Evolutionary conservation across 2,888 invertebrate genomes (phyloP).

Genomic region (Eristalinus aeneus): DNA sequence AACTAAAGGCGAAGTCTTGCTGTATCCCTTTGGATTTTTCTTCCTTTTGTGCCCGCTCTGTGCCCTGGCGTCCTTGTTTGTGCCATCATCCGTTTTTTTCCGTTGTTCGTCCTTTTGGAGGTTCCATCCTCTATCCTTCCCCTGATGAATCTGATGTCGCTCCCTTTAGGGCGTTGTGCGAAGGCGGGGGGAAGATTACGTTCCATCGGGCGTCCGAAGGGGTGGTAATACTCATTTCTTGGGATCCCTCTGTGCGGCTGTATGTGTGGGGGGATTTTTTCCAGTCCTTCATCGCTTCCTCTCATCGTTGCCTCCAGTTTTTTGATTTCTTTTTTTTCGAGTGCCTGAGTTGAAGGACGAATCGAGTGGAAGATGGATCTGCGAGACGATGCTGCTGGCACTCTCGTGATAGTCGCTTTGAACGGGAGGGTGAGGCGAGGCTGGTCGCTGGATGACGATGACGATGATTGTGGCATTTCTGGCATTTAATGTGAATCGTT

Average conservation of each 20-base stretch:
- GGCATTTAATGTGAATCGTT: slow-evolving; percentile 53
- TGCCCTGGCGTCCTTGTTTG: slow-evolving; percentile 50
- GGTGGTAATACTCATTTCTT: slow-evolving; percentile 54
- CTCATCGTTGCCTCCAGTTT: slow-evolving; percentile 3
- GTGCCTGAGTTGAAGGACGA: slow-evolving; percentile 61
- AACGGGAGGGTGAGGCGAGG: background rate
- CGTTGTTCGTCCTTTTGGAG: slow-evolving; percentile 25
- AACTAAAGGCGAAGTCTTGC: slow-evolving; percentile 15
- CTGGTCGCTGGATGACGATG: background rate
- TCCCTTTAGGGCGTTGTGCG: slow-evolving; percentile 46
- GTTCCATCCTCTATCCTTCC: slow-evolving; percentile 51
- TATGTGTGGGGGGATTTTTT: background rate
- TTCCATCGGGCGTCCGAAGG: background rate
- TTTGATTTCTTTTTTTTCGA: slow-evolving; percentile 7
- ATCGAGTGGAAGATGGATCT: slow-evolving; percentile 61
- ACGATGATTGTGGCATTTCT: slow-evolving; percentile 51
- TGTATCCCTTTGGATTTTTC: slow-evolving; percentile 42
- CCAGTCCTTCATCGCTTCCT: background rate
- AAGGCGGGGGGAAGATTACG: slow-evolving; percentile 6
- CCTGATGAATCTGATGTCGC: slow-evolving; percentile 25
- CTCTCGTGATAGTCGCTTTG: background rate
- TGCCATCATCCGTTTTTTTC: slow-evolving; percentile 24
- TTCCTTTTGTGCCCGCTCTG: background rate
- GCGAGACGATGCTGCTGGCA: slow-evolving; percentile 14
- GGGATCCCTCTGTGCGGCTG: background rate